Percentiles rank a stretch among this genome's conserved stretches.
phyloP scores from a whole-genome alignment of 1,140 invertebrate species.

The Drosophila asahinai region DNA sequence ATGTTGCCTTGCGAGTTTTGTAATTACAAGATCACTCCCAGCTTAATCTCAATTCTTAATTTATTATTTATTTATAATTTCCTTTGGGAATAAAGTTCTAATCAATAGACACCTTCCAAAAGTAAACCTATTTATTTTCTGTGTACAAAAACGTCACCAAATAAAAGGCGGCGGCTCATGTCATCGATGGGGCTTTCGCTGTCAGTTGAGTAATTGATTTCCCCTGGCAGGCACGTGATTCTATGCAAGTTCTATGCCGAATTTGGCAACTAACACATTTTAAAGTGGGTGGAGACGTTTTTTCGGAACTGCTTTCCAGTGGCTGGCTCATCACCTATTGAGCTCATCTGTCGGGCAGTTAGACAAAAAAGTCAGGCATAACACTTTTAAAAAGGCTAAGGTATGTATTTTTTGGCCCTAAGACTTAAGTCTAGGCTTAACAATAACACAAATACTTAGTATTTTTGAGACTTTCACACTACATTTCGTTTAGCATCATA shows the following conservation, averaged over 20 bases:
- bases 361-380: not conserved
- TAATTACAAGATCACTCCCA: no score
- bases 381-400: not conserved
- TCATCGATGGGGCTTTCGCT: conserved; percentile 24
- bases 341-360: conserved; percentile 13
- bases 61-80: not conserved
- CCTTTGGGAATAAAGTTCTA: not conserved
- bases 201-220: conserved; percentile 42
- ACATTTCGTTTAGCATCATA: not conserved
- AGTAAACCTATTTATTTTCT: not conserved
- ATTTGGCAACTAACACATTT: conserved; percentile 20
- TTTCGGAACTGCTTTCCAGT: conserved; percentile 12
- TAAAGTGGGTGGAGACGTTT: conserved; percentile 14
- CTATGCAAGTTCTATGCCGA: conserved; percentile 42
- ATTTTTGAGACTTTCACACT: not conserved
- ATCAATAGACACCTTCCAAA: not conserved
- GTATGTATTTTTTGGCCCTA: not conserved
- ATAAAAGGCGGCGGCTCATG: conserved; percentile 1
- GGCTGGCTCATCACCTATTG: conserved; percentile 13
- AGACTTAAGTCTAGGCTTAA: not conserved
- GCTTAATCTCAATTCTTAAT: no score
- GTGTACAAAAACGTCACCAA: conserved; percentile 12
- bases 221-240: conserved; percentile 54
- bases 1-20: no score
- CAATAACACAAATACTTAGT: not conserved